phyloP scores from a whole-genome alignment of 2,113 vertebrate species.

The Beaufortia kweichowensis region DNA sequence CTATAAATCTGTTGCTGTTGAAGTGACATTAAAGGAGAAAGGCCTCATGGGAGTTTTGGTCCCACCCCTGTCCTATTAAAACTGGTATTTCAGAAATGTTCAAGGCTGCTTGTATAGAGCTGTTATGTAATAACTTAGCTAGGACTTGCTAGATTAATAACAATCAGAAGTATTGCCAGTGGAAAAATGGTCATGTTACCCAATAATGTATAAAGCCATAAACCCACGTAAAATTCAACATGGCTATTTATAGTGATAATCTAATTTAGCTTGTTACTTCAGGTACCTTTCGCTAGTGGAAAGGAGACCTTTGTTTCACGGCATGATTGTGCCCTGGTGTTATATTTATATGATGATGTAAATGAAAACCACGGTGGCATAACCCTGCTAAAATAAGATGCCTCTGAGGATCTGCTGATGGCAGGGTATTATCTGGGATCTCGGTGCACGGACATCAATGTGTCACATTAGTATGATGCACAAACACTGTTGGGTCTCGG shows the following conservation, averaged over 20 bases:
- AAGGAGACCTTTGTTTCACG: slow-evolving; percentile 40
- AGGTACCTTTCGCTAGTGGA: slow-evolving; percentile 1
- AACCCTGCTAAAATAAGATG: slow-evolving; percentile 62
- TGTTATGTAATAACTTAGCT: slow-evolving; percentile 53
- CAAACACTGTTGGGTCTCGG: background rate
- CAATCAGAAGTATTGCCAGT: slow-evolving; percentile 23
- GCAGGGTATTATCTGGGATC: slow-evolving; percentile 53
- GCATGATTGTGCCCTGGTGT: slow-evolving; percentile 53
- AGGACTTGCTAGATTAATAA: slow-evolving; percentile 8
- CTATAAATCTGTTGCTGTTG: background rate
- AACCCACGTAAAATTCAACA: background rate
- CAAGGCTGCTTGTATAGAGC: slow-evolving; percentile 30
- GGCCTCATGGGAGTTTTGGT: slow-evolving; percentile 17
- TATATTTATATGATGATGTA: slow-evolving; percentile 70
- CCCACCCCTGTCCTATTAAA: slow-evolving; percentile 50
- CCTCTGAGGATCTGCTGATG: slow-evolving; percentile 49
- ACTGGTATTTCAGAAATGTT: slow-evolving; percentile 53
- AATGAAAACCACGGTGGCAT: slow-evolving; percentile 62
- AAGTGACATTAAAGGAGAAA: slow-evolving; percentile 1
- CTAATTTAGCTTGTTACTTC: background rate
- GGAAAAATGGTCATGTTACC: background rate
- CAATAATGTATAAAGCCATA: background rate
- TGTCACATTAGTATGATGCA: background rate
- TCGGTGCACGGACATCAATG: slow-evolving; percentile 23
- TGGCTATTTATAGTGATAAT: background rate